Evolutionary conservation across 2,797 vertebrate species (phyloP).

Genomic region (Passerculus sandwichensis): DNA sequence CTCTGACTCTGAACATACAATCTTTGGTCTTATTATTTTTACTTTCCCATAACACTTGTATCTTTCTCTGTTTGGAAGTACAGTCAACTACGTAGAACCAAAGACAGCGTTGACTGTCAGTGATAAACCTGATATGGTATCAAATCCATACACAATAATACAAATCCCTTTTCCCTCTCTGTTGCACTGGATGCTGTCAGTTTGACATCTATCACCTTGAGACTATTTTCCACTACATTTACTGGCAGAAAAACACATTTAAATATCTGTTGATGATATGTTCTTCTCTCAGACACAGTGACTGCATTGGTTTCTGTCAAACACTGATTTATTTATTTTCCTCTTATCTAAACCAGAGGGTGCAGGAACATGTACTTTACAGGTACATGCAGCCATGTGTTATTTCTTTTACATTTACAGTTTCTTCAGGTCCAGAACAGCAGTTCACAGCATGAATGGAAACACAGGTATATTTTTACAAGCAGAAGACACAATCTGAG

Average conservation of each 20-base stretch:
- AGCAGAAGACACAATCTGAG: not conserved
- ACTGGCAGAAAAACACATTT: not conserved
- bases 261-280: not conserved
- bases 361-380: not conserved
- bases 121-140: not conserved
- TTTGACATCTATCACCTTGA: not conserved
- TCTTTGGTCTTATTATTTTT: not conserved
- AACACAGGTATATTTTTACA: not conserved
- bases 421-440: not conserved
- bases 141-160: not conserved
- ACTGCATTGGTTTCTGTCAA: not conserved
- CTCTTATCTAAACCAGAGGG: not conserved
- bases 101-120: not conserved
- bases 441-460: not conserved
- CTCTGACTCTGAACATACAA: not conserved
- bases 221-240: not conserved
- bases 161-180: not conserved
- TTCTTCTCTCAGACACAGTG: not conserved
- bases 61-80: not conserved
- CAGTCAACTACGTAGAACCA: fast-evolving
- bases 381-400: not conserved
- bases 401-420: not conserved
- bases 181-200: not conserved
- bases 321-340: not conserved
- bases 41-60: not conserved